phyloP scores from a whole-genome alignment of 2,113 vertebrate species.

The Phyllopteryx taeniolatus region DNA sequence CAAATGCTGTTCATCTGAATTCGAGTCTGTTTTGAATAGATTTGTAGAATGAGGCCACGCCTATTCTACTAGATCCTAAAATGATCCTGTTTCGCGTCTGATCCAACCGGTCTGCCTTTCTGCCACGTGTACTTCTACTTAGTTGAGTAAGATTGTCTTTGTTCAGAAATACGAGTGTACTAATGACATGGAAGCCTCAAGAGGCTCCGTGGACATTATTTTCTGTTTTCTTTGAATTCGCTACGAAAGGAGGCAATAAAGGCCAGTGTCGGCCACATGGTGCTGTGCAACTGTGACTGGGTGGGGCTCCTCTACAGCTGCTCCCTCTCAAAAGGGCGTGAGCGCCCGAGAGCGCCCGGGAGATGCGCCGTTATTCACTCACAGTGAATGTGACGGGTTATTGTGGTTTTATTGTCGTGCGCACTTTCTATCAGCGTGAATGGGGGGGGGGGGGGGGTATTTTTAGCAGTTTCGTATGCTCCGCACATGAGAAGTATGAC shows the following conservation, averaged over 20 bases:
- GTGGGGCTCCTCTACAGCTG: conserved; percentile 61
- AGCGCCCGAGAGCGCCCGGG: conserved; percentile 12
- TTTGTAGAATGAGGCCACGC: background rate
- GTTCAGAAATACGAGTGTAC: conserved; percentile 25
- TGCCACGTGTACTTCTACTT: conserved; percentile 21
- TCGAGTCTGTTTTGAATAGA: background rate
- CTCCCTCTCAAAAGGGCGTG: conserved; percentile 40
- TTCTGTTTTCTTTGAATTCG: conserved; percentile 17
- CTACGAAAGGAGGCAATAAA: conserved; percentile 37
- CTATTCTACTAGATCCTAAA: background rate
- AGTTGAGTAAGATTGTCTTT: conserved; percentile 50
- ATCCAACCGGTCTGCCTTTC: conserved; percentile 16
- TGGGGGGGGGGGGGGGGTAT: conserved; percentile 24
- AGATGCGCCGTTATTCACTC: background rate
- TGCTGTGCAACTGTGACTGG: conserved; percentile 47
- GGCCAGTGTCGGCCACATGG: conserved; percentile 49
- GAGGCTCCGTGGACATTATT: background rate
- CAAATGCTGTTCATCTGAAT: background rate
- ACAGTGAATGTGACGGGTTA: background rate
- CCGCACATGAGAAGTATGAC: conserved; percentile 33
- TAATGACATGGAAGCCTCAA: conserved; percentile 17
- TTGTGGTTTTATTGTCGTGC: conserved; percentile 3
- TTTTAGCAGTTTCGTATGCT: conserved; percentile 42
- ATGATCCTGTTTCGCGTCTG: conserved; percentile 13
- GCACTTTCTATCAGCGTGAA: conserved; percentile 6